Evolutionary conservation across 2,797 vertebrate species (phyloP).

Genomic region (Diplodus puntazzo): DNA sequence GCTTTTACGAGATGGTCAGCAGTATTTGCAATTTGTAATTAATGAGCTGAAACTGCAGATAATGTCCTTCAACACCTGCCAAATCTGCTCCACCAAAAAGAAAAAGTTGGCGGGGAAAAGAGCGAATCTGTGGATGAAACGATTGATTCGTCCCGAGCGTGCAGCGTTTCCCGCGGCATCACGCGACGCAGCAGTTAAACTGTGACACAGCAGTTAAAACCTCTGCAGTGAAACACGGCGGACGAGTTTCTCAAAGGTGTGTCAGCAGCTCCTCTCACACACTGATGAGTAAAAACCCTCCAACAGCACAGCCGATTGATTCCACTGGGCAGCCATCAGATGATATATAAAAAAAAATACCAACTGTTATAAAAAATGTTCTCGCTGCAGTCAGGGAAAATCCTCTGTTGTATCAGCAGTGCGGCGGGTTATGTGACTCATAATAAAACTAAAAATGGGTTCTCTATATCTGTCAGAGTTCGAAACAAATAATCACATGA

Average conservation of each 20-base stretch:
- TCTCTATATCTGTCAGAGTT: background rate
- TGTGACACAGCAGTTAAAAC: background rate
- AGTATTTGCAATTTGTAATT: background rate
- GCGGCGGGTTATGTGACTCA: background rate
- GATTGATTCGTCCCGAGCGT: background rate
- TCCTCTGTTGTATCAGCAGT: background rate
- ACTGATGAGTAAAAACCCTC: constrained; percentile 28
- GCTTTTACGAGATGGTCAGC: background rate
- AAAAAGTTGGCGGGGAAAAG: background rate
- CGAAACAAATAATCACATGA: background rate
- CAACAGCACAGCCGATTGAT: constrained; percentile 10
- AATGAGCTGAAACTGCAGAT: constrained; percentile 7
- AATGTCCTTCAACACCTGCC: background rate
- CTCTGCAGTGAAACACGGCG: background rate
- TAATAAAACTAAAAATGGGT: constrained; percentile 12
- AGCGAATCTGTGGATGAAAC: background rate
- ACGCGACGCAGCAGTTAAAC: background rate
- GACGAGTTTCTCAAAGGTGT: background rate
- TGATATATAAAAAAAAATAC: constrained; percentile 9
- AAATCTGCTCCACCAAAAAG: background rate
- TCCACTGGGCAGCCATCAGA: constrained; percentile 16
- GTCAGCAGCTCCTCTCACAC: constrained; percentile 42
- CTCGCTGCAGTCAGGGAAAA: constrained; percentile 36
- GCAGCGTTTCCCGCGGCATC: background rate
- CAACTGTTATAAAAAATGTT: constrained; percentile 16